phyloP scores from a whole-genome alignment of 2,113 vertebrate species.

The Mohoua ochrocephala region DNA sequence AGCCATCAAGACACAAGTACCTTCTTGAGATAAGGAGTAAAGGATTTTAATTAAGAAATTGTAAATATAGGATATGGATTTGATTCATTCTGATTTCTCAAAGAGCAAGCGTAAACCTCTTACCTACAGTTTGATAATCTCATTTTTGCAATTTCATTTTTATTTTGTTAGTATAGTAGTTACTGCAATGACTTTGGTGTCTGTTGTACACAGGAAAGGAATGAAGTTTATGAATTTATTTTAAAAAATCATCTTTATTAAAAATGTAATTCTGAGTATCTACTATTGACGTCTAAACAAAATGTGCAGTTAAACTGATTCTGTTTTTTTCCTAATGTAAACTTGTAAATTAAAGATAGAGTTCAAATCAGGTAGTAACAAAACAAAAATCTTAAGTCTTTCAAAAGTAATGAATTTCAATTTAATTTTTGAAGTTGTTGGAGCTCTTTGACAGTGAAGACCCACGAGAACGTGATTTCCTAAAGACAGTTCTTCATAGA shows the following conservation, averaged over 20 bases:
- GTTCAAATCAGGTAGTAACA: background rate
- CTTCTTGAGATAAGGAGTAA: background rate
- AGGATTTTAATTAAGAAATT: background rate
- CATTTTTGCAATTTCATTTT: background rate
- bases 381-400: background rate
- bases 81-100: background rate
- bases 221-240: background rate
- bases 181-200: background rate
- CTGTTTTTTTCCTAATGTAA: background rate
- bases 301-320: background rate
- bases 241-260: background rate
- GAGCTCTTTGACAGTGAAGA: conserved; percentile 98
- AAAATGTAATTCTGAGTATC: background rate
- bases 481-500: conserved; percentile 95
- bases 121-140: background rate
- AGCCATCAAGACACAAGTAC: background rate
- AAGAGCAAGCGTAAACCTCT: background rate
- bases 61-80: background rate
- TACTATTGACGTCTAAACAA: background rate
- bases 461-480: conserved; percentile 93
- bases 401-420: conserved; percentile 62
- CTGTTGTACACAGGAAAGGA: background rate
- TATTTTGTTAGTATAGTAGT: background rate
- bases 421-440: conserved; percentile 81
- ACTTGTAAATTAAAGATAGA: background rate